Percentiles rank a stretch among this genome's conserved stretches.
These are phyloP conservation scores for Echinops telfairi DNA, from an alignment of 2,113 vertebrate species.

Conservation along the genomic window DNA sequence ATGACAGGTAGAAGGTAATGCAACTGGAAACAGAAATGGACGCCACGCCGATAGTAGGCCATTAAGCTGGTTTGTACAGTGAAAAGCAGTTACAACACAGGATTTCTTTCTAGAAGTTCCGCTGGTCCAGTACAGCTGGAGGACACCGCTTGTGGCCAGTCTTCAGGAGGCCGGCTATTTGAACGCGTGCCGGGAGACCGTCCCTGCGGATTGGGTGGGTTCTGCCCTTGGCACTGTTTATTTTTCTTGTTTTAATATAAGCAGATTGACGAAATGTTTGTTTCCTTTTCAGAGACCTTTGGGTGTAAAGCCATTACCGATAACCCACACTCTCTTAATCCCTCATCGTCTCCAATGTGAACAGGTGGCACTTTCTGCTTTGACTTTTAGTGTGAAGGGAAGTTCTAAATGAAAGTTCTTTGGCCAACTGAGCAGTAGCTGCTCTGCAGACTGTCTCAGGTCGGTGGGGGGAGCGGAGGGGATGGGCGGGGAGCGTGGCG, in stretches of 20 bases:
- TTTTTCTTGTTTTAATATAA: not conserved
- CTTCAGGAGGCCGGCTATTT: not conserved
- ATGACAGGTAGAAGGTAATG: not conserved
- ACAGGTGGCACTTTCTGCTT: not conserved
- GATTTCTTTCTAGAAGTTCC: not conserved
- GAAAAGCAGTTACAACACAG: not conserved
- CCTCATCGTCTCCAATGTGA: not conserved
- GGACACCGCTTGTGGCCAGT: not conserved
- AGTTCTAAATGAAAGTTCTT: slow-evolving; percentile 18
- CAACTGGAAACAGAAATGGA: not conserved
- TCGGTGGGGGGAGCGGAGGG: no score
- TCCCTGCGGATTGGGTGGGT: not conserved
- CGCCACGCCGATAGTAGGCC: not conserved
- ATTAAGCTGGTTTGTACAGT: not conserved
- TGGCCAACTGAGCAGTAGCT: not conserved
- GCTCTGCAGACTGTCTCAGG: not conserved
- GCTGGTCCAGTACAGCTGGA: not conserved
- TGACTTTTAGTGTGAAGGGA: not conserved
- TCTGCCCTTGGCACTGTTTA: not conserved
- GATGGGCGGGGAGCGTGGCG: no score
- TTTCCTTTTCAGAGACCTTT: not conserved
- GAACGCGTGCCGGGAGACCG: not conserved
- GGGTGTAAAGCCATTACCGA: not conserved
- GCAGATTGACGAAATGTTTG: no score
- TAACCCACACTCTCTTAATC: no score